Evolutionary conservation across 1,140 invertebrate species (phyloP).

Genomic region (Saccostrea glomerata): DNA sequence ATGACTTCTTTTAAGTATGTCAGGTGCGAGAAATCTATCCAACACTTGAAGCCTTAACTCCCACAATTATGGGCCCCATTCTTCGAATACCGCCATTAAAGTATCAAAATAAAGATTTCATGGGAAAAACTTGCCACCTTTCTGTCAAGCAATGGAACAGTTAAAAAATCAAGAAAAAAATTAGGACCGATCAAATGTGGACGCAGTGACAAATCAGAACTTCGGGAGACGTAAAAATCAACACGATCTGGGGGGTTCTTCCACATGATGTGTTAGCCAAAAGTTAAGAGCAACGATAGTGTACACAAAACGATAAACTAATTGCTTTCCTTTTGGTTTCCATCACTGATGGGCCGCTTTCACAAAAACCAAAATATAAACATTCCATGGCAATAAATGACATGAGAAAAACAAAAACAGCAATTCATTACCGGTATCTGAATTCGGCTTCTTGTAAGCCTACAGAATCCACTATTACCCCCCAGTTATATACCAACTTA

Average conservation of each 20-base stretch:
- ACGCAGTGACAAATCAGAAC: conserved; percentile 16
- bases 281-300: background rate
- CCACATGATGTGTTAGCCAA: background rate
- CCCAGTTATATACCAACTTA: background rate
- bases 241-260: conserved; percentile 6
- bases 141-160: conserved; percentile 6
- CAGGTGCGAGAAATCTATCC: conserved; percentile 37
- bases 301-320: conserved; percentile 8
- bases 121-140: background rate
- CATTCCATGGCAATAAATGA: conserved; percentile 19
- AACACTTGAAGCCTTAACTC: background rate
- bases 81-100: conserved; percentile 40
- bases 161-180: conserved; percentile 15
- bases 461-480: background rate
- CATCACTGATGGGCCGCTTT: background rate
- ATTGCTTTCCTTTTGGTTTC: conserved; percentile 27
- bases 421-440: background rate
- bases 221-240: background rate
- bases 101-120: conserved; percentile 36
- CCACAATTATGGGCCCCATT: conserved; percentile 25
- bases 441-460: background rate
- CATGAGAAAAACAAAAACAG: conserved; percentile 29
- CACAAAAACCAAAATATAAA: conserved; percentile 17
- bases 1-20: conserved; percentile 35
- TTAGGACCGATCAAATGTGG: conserved; percentile 13